Conservation (phyloP, 2,888 invertebrate species). For the Conistra vaccinii region DNA sequence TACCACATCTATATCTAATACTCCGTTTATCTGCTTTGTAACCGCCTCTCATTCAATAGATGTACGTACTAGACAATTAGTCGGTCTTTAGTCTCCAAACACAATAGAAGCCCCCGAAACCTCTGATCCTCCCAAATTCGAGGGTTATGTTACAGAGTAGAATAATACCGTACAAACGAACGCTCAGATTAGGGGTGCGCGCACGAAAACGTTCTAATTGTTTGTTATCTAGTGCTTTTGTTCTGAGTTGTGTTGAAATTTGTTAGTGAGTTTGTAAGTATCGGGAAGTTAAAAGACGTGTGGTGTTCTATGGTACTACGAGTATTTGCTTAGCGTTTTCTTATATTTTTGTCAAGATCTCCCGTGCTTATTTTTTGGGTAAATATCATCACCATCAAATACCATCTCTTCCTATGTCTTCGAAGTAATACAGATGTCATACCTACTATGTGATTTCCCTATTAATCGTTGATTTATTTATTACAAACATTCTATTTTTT, state of each 20-base stretch:
- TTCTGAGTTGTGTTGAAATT: constrained; percentile 64
- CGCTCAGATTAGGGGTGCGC: constrained; percentile 75
- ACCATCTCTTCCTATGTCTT: not conserved
- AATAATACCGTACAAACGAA: constrained; percentile 66
- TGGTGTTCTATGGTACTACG: not conserved
- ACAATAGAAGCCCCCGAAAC: constrained; percentile 70
- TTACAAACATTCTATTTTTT: too few relatives aligned
- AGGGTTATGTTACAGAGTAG: constrained; percentile 73
- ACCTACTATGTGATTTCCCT: not conserved
- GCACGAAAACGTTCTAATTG: constrained; percentile 80
- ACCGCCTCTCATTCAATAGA: constrained; percentile 51
- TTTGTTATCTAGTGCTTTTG: constrained; percentile 79
- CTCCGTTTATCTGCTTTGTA: constrained; percentile 34
- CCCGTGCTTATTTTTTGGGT: not conserved
- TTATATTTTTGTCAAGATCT: not conserved
- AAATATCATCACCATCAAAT: too few relatives aligned
- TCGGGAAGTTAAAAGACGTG: constrained; percentile 18
- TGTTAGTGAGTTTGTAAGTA: constrained; percentile 44
- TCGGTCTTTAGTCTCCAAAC: constrained; percentile 64
- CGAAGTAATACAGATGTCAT: not conserved
- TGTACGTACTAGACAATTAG: constrained; percentile 65
- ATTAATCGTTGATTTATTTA: not conserved
- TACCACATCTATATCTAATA: constrained; percentile 16
- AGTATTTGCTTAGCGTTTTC: constrained; percentile 7
- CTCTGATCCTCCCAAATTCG: constrained; percentile 68